phyloP scores from a whole-genome alignment of 2,113 vertebrate genomes.

The Misgurnus anguillicaudatus region DNA sequence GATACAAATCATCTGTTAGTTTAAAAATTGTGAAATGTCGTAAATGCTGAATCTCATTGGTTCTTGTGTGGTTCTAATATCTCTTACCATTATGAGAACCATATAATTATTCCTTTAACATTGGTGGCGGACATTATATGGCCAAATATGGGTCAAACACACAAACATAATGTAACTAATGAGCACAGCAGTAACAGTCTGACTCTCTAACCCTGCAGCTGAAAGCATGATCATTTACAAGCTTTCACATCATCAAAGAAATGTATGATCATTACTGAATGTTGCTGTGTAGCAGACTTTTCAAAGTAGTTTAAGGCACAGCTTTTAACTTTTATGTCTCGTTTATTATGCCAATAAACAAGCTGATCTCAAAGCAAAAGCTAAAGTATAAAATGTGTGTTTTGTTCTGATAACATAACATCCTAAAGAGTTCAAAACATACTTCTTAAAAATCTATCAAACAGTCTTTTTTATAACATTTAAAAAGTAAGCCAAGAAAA shows the following conservation, averaged over 20 bases:
- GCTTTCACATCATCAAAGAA: neutral
- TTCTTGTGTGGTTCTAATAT: too few species aligned
- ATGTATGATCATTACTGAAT: conserved; percentile 20
- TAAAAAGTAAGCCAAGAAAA: neutral
- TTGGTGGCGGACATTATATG: too few species aligned
- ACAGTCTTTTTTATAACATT: neutral
- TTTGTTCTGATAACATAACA: too few species aligned
- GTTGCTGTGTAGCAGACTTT: neutral
- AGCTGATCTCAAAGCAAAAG: neutral
- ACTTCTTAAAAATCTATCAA: neutral
- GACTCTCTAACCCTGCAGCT: neutral
- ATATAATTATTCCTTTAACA: too few species aligned
- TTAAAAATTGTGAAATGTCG: too few species aligned
- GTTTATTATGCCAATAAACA: conserved; percentile 6
- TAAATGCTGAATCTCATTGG: too few species aligned
- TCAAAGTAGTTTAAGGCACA: neutral
- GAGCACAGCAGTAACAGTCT: conserved; percentile 2
- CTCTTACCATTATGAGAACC: too few species aligned
- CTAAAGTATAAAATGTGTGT: neutral
- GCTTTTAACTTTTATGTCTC: conserved; percentile 4
- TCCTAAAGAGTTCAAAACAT: too few species aligned
- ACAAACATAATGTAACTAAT: neutral
- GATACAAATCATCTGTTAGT: too few species aligned
- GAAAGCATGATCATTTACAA: neutral
- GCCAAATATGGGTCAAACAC: neutral